Conservation (phyloP, 2,113 vertebrate genomes). For the Aptenodytes patagonicus region DNA sequence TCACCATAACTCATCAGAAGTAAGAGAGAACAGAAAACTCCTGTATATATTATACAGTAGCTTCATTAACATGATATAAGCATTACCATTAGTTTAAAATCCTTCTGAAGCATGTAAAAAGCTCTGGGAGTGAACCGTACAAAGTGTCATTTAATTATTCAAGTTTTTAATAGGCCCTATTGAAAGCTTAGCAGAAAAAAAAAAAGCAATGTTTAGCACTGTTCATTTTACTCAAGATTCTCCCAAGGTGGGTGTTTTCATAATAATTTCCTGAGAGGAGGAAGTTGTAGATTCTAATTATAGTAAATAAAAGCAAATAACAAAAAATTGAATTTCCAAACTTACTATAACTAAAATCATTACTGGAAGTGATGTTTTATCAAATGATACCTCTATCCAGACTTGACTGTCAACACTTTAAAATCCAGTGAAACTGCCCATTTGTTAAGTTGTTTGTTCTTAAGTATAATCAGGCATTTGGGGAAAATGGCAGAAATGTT, state of each 20-base stretch:
- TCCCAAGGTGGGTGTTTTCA: neutral
- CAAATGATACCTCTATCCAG: neutral
- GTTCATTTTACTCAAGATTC: neutral
- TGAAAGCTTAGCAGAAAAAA: neutral
- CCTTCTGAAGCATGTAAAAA: neutral
- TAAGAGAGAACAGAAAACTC: neutral
- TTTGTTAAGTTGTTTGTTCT: neutral
- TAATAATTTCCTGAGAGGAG: neutral
- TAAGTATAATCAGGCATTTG: no score
- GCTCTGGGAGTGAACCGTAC: neutral
- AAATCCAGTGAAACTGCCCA: neutral
- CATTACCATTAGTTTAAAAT: neutral
- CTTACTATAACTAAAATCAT: neutral
- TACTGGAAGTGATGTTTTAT: neutral
- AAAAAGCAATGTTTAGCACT: neutral
- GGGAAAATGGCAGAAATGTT: neutral
- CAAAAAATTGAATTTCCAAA: neutral
- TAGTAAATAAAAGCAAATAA: neutral
- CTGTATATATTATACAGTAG: neutral
- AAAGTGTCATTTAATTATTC: neutral
- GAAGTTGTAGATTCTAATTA: neutral
- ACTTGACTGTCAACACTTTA: neutral
- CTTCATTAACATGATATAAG: neutral
- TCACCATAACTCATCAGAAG: neutral
- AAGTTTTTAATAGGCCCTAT: neutral